A percentile compares a stretch with the other conserved stretches of the same genome.
Evolutionary conservation across 1,140 invertebrate genomes (phyloP).

Genomic region (Paraescarpia echinospica): DNA sequence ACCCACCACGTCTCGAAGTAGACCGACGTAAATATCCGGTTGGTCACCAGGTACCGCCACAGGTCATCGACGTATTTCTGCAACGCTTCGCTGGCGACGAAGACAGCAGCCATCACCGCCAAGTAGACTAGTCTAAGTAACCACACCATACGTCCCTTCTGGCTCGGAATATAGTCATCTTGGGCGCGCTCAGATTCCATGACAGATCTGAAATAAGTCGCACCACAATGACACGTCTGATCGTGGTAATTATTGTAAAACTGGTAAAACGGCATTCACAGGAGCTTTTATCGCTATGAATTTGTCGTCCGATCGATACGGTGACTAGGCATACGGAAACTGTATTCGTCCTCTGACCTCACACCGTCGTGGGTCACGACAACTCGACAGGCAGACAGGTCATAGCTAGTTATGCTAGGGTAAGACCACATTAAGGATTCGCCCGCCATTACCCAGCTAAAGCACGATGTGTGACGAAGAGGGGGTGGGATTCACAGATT

Average conservation of each 20-base stretch:
- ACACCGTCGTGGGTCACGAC: not conserved
- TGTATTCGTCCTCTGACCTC: not conserved
- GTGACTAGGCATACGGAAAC: not conserved
- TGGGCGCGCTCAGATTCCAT: not conserved
- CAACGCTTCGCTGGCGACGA: slow-evolving; percentile 16
- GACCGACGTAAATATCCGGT: slow-evolving; percentile 39
- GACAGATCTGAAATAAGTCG: not conserved
- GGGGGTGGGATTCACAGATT: no score
- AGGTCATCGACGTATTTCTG: slow-evolving; percentile 29
- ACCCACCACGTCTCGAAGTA: slow-evolving; percentile 48
- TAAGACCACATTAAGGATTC: no score
- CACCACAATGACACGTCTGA: not conserved
- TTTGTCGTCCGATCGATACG: not conserved
- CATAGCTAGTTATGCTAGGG: no score
- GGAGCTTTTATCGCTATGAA: not conserved
- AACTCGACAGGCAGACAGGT: not conserved
- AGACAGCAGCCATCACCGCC: not conserved
- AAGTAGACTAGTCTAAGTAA: not conserved
- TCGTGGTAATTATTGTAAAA: not conserved
- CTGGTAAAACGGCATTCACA: not conserved
- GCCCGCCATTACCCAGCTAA: no score
- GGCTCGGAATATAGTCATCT: not conserved
- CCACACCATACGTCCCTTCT: not conserved
- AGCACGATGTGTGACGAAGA: no score
- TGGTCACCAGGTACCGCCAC: slow-evolving; percentile 27